phyloP scores from a whole-genome alignment of 1,140 invertebrate genomes.

The Paraescarpia echinospica region DNA sequence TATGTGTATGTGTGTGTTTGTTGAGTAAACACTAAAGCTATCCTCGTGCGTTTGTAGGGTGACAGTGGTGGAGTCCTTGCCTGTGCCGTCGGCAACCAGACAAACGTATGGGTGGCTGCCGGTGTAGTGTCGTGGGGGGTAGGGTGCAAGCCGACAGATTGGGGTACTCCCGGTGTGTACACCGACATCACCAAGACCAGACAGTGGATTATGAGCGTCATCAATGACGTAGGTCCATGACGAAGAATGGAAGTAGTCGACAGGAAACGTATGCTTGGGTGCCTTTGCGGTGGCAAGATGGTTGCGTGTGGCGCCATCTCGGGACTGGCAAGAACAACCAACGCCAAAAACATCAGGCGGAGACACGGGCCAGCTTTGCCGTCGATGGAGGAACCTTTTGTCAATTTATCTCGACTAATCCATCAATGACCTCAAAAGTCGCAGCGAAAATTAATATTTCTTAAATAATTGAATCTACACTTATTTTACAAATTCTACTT shows the following conservation, averaged over 20 bases:
- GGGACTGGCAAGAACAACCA: background rate
- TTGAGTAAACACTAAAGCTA: background rate
- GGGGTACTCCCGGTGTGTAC: background rate
- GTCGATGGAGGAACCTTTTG: background rate
- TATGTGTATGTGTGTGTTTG: background rate
- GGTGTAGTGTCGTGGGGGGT: background rate
- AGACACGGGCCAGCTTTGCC: background rate
- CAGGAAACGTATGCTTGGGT: background rate
- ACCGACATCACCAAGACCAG: background rate
- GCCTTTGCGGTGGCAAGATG: background rate
- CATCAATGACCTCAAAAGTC: background rate
- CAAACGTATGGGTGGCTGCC: background rate
- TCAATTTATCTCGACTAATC: background rate
- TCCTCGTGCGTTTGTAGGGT: background rate
- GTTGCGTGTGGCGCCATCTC: background rate
- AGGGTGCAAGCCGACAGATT: background rate
- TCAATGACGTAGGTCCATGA: background rate
- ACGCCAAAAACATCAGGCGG: background rate
- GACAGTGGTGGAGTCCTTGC: background rate
- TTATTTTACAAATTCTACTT: too few relatives aligned
- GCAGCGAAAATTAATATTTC: background rate
- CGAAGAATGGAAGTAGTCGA: background rate
- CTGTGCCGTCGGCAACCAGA: background rate
- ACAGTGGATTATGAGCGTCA: background rate
- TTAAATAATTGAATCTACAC: too few relatives aligned